Percentiles rank a stretch among this genome's conserved stretches.
Conservation (phyloP, 2,113 vertebrate genomes). For the Bucco capensis region DNA sequence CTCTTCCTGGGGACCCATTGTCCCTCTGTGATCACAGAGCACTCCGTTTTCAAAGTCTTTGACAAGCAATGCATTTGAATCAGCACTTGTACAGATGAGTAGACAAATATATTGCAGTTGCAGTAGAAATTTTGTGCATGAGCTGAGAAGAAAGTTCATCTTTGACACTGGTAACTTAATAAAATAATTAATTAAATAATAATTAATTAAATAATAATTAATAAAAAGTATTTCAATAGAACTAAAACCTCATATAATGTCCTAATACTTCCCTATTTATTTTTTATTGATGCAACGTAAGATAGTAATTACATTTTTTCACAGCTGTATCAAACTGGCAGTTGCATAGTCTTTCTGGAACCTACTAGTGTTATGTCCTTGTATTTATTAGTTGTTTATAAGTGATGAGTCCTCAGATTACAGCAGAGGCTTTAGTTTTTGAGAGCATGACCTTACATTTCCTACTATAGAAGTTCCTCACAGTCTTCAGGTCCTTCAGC, state of each 20-base stretch:
- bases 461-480: not conserved
- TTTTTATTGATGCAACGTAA: not conserved
- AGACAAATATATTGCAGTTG: not conserved
- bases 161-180: not conserved
- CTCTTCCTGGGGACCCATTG: rapidly evolving
- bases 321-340: not conserved
- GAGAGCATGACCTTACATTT: not conserved
- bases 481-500: not conserved
- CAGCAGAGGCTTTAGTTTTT: not conserved
- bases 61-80: not conserved
- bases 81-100: not conserved
- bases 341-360: not conserved
- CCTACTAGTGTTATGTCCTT: not conserved
- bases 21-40: not conserved
- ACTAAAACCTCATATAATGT: not conserved
- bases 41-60: not conserved
- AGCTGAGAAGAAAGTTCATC: not conserved
- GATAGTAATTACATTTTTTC: not conserved
- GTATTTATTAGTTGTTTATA: not conserved
- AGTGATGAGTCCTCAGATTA: not conserved
- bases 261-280: not conserved
- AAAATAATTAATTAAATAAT: too few relatives aligned
- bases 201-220: too few relatives aligned
- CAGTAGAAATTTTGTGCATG: not conserved
- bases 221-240: not conserved